These are phyloP conservation scores for Mesocentrotus franciscanus DNA, from an alignment of 53 echinoderm and acorn worm species.

Conservation along the genomic window DNA sequence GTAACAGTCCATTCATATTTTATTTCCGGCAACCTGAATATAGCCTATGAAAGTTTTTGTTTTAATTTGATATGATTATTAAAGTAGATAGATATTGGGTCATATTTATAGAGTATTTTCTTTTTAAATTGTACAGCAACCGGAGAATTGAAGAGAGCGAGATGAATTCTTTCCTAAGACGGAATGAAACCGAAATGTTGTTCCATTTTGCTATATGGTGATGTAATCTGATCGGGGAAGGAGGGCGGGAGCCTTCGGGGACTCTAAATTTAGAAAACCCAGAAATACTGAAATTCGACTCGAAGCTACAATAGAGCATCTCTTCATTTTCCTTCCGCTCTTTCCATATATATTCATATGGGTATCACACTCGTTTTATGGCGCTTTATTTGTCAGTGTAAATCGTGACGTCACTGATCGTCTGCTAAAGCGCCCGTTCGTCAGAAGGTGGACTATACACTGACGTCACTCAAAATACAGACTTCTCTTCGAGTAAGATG, in stretches of 20 bases:
- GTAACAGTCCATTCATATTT: background rate
- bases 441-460: background rate
- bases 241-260: background rate
- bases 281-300: background rate
- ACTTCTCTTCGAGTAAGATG: background rate
- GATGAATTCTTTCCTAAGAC: background rate
- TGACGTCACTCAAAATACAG: conserved; percentile 27
- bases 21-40: background rate
- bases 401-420: conserved; percentile 27
- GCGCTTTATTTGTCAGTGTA: conserved; percentile 22
- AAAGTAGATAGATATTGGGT: background rate
- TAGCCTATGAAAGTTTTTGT: background rate
- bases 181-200: background rate
- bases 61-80: background rate
- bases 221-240: background rate
- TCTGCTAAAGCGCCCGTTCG: conserved; percentile 35
- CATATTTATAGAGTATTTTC: background rate
- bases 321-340: background rate
- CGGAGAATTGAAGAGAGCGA: background rate
- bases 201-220: background rate
- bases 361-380: background rate
- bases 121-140: background rate
- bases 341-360: background rate
- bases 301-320: background rate
- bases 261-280: conserved; percentile 33